Percentiles rank a stretch among this genome's conserved stretches.
Conservation (phyloP, 2,888 invertebrate species). For the Cataglyphis altisquamis region DNA sequence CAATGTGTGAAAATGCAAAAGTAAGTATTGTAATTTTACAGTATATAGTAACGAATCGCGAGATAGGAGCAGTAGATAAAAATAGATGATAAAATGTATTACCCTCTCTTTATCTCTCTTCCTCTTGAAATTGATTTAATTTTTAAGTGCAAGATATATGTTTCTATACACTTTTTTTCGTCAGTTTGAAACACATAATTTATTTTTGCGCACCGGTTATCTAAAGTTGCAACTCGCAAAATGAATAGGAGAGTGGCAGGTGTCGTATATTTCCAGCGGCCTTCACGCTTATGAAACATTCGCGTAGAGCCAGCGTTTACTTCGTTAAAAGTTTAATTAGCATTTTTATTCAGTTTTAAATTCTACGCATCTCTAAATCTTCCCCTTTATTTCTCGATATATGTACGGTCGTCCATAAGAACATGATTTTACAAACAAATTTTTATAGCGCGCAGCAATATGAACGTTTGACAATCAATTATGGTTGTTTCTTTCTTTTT, state of each 20-base stretch:
- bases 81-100: not conserved
- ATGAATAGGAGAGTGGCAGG: slow-evolving; percentile 32
- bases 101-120: not conserved
- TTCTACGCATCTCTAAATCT: slow-evolving; percentile 12
- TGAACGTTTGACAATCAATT: slow-evolving; percentile 21
- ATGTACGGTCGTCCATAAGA: slow-evolving; percentile 21
- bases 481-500: not conserved
- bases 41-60: not conserved
- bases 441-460: not conserved
- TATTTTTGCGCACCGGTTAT: slow-evolving; percentile 33
- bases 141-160: not conserved
- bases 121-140: slow-evolving; percentile 7
- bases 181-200: slow-evolving; percentile 34
- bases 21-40: not conserved
- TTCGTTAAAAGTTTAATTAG: slow-evolving; percentile 65
- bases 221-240: slow-evolving; percentile 30
- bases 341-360: slow-evolving; percentile 60
- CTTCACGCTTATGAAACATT: slow-evolving; percentile 19
- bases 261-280: slow-evolving; percentile 25
- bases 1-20: not conserved
- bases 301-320: slow-evolving; percentile 17
- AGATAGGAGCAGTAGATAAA: not conserved
- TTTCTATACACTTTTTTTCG: not conserved
- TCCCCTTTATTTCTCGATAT: slow-evolving; percentile 6
- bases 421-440: slow-evolving; percentile 10